A percentile compares a stretch with the other conserved stretches of the same genome.
These are phyloP conservation scores for Bembecia ichneumoniformis DNA, from an alignment of 2,888 invertebrate species.

Conservation along the genomic window DNA sequence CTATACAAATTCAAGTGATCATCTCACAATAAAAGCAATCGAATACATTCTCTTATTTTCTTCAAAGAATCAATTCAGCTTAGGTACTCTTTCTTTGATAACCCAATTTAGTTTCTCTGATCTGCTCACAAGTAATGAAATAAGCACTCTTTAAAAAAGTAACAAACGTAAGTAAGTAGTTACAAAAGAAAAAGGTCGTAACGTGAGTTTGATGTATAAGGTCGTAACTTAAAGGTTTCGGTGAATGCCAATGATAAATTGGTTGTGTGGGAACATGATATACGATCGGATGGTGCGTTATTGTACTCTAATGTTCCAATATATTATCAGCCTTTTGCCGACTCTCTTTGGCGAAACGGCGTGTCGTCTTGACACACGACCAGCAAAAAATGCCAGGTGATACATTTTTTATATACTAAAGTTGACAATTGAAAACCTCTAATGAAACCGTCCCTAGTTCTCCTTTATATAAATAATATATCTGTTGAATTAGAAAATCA, in stretches of 20 bases:
- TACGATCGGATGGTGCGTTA: slow-evolving; percentile 53
- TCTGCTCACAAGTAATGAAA: too few relatives aligned
- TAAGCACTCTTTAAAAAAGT: too few relatives aligned
- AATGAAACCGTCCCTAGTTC: too few relatives aligned
- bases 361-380: slow-evolving; percentile 23
- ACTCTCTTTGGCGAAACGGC: slow-evolving; percentile 52
- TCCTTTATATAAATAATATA: background rate
- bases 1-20: too few relatives aligned
- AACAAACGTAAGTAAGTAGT: too few relatives aligned
- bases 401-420: slow-evolving; percentile 4
- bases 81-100: too few relatives aligned
- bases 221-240: background rate
- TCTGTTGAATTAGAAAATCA: background rate
- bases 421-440: background rate
- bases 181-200: too few relatives aligned
- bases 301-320: slow-evolving; percentile 65
- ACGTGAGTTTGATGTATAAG: too few relatives aligned
- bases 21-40: too few relatives aligned
- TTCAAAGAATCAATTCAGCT: too few relatives aligned
- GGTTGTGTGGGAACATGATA: slow-evolving; percentile 41
- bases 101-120: too few relatives aligned
- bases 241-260: background rate
- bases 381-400: slow-evolving; percentile 42
- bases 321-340: slow-evolving; percentile 58
- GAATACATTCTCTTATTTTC: too few relatives aligned